Base-by-base conservation (phyloP, 2,888 invertebrate genomes). In the Lasioglossum malachurum region DNA sequence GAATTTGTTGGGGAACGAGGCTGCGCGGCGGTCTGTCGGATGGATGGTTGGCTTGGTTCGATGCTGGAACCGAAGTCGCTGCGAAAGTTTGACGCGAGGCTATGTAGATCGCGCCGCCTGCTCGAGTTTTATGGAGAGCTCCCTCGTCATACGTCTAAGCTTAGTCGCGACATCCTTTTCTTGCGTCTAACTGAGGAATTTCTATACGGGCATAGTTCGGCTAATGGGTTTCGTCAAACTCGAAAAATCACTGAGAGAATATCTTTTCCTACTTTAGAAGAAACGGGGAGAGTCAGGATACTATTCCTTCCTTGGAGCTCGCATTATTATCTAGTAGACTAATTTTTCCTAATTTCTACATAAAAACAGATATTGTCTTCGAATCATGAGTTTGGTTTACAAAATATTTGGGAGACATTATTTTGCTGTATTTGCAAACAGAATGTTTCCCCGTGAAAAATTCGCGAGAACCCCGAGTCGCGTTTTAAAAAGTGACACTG, bases 71-170 rank as follows among this genome's bases (percentile, higher is more conserved):
- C 64, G 41, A 64, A 73, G 64, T 74, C 73, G 53, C 74, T 35
- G 67, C 5, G n/a, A 44, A 82, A 79, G 73, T 79, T 79, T 57
- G 12, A 67, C 69, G 79, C 46, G 49, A 16, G 64, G 38, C 49
- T n/a, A n/a, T 31, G 71, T 27, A 57, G 46, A 60, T 76, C 76
- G 53, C 49, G 60, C 27, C 44, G 75, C 60, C 60, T 10, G 64
- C 5, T 31, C 19, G 27, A 46, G 64, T 31, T 67, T 76, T 75
- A 64, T 27, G 44, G 2, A 27, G 7, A 44, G 23, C n/a, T 16
- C 41, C 5, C n/a, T 5, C 14, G 7, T 72, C n/a, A 44, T 27
- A 27, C 35, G 38, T n/a, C 67, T 67, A 67, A 35, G 67, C 31
- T 8, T 19, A 4, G 35, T 2, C 35, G 31, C 19, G 67, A 1